Conservation (phyloP, 1,140 invertebrate species). For the Neoseiulus cucumeris region DNA sequence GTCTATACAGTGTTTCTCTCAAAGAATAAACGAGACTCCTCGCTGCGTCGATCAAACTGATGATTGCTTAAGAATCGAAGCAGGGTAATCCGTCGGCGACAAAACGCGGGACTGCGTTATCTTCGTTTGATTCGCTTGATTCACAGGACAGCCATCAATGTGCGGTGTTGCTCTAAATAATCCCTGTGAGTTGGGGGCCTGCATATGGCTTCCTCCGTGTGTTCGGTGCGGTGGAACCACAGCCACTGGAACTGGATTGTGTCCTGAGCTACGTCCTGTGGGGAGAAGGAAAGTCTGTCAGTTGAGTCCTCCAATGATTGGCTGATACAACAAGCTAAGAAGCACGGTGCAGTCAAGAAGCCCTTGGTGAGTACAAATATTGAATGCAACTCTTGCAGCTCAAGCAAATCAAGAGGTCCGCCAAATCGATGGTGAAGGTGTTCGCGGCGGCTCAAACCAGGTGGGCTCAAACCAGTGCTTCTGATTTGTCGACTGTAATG, state of each 20-base stretch:
- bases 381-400: no score
- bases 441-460: no score
- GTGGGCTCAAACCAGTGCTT: no score
- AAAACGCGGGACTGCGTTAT: not conserved
- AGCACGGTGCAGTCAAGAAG: not conserved
- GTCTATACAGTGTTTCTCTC: no score
- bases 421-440: no score
- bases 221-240: conserved; percentile 8
- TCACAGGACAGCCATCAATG: not conserved
- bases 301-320: not conserved
- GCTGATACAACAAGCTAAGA: not conserved
- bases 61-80: not conserved
- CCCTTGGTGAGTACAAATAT: no score
- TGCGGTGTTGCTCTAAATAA: not conserved
- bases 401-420: no score
- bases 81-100: not conserved
- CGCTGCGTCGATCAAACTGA: not conserved
- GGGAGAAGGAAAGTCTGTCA: not conserved
- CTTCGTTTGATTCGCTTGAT: not conserved
- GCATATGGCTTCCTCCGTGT: no score
- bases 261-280: not conserved
- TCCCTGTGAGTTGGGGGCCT: not conserved
- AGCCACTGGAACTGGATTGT: conserved; percentile 1
- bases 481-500: no score
- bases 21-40: not conserved